Percentiles rank a stretch among this genome's conserved stretches.
Evolutionary conservation across 2,888 invertebrate genomes (phyloP).

Genomic region (Macrophya alboannulata): DNA sequence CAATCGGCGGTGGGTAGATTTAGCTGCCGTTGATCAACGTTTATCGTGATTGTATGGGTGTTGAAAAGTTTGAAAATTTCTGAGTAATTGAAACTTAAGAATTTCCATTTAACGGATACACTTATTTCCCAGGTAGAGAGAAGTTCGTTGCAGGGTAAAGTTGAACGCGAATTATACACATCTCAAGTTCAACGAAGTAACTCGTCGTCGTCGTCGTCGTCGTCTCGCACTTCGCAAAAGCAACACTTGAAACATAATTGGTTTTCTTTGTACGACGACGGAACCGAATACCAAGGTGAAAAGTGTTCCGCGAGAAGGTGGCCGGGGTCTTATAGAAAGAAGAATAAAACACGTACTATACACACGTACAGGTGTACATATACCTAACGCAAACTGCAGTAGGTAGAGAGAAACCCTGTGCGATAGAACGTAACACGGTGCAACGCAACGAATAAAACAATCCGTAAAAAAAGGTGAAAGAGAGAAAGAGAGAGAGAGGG

Average conservation of each 20-base stretch:
- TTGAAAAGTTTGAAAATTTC: not conserved
- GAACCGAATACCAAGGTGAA: conserved; percentile 40
- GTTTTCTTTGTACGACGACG: conserved; percentile 48
- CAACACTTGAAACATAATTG: conserved; percentile 51
- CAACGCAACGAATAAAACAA: conserved; percentile 23
- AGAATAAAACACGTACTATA: conserved; percentile 37
- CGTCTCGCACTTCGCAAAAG: conserved; percentile 24
- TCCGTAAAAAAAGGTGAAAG: not conserved
- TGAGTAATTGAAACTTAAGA: not conserved
- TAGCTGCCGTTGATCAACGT: not conserved
- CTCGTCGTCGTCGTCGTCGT: not conserved
- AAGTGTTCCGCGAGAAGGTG: not conserved
- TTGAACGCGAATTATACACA: conserved; percentile 5
- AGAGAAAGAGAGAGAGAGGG: not conserved
- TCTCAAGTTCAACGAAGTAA: not conserved
- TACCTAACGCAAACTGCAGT: not conserved
- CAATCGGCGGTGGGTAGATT: not conserved
- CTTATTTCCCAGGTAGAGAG: not conserved
- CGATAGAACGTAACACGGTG: conserved; percentile 27
- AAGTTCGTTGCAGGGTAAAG: not conserved
- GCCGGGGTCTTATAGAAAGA: not conserved
- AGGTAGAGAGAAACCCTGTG: not conserved
- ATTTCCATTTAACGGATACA: not conserved
- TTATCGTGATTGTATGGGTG: not conserved
- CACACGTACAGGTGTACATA: not conserved